Evolutionary conservation across 2,113 vertebrate genomes (phyloP).

Genomic region (Aldabrachelys gigantea): DNA sequence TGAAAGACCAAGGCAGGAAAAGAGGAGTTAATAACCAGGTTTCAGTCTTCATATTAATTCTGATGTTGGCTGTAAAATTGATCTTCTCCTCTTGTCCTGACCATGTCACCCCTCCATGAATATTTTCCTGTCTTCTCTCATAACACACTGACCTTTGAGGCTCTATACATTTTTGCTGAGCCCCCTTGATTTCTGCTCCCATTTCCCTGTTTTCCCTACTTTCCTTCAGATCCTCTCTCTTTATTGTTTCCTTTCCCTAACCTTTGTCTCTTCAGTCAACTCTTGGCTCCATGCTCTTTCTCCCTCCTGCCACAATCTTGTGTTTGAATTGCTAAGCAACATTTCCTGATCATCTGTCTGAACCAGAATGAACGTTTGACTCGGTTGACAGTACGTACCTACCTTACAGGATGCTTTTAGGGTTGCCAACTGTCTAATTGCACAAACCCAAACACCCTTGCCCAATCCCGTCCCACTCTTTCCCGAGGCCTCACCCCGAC

Average conservation of each 20-base stretch:
- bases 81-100: not conserved
- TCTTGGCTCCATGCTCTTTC: not conserved
- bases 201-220: not conserved
- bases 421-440: too few species aligned
- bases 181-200: not conserved
- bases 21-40: not conserved
- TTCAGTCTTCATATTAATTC: not conserved
- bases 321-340: not conserved
- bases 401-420: not conserved
- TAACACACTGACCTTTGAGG: not conserved
- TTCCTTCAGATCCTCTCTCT: not conserved
- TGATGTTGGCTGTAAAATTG: not conserved
- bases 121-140: not conserved
- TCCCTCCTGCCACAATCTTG: not conserved
- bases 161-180: not conserved
- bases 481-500: too few species aligned
- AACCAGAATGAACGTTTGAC: fast-evolving
- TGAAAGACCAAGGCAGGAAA: not conserved
- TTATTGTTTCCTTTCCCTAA: not conserved
- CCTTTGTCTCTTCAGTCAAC: not conserved
- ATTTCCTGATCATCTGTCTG: not conserved
- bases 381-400: not conserved
- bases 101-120: not conserved
- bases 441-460: too few species aligned
- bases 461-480: too few species aligned